phyloP scores from a whole-genome alignment of 2,797 vertebrate genomes.

The Eleutherodactylus coqui region DNA sequence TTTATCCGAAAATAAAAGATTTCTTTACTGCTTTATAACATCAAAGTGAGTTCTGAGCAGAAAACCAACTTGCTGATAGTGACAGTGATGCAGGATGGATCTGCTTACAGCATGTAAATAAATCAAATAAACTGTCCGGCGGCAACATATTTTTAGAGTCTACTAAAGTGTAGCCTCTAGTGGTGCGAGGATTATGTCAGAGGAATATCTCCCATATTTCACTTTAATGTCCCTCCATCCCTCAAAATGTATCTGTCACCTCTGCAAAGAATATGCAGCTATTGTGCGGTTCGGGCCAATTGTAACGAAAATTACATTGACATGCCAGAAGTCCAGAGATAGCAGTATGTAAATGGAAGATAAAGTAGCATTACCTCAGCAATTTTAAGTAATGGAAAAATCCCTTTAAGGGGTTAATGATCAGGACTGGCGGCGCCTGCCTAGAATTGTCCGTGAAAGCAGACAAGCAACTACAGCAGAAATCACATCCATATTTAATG shows the following conservation, averaged over 20 bases:
- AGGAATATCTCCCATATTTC: not conserved
- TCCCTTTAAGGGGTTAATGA: too few species aligned
- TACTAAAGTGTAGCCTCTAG: not conserved
- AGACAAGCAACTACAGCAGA: too few species aligned
- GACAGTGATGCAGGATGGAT: not conserved
- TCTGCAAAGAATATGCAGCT: not conserved
- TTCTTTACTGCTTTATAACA: slow-evolving; percentile 12
- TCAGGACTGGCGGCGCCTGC: too few species aligned
- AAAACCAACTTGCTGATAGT: not conserved
- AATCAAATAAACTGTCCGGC: slow-evolving; percentile 3
- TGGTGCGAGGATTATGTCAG: not conserved
- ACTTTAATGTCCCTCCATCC: not conserved
- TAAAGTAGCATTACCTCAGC: too few species aligned
- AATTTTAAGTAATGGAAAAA: too few species aligned
- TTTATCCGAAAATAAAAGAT: slow-evolving; percentile 43
- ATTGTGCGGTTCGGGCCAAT: not conserved
- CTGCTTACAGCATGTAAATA: not conserved
- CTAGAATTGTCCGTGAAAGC: too few species aligned
- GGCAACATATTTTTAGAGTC: not conserved
- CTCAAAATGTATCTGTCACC: not conserved
- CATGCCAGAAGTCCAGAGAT: too few species aligned
- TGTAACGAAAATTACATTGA: too few species aligned
- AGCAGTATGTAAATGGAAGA: too few species aligned
- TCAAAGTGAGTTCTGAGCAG: not conserved
- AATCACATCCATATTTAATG: too few species aligned